Evolutionary conservation across 2,888 invertebrate species (phyloP).

Genomic region (Acanthosoma haemorrhoidale): DNA sequence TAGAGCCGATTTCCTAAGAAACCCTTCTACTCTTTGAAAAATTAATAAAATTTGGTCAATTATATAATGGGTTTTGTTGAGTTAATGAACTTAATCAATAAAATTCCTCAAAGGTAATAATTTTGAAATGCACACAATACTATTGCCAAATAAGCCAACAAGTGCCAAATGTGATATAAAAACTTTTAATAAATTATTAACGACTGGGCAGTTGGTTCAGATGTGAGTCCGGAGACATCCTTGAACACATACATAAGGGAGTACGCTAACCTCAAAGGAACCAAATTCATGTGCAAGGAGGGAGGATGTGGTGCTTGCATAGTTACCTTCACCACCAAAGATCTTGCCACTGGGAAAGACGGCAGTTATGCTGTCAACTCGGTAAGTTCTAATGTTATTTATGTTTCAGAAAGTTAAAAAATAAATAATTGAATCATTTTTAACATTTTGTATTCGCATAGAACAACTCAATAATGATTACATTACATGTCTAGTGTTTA

Average conservation of each 20-base stretch:
- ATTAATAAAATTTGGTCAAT: neutral
- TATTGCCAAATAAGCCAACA: neutral
- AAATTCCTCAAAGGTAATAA: no score
- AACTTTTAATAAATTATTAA: no score
- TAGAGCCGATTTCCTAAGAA: no score
- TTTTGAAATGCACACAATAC: neutral
- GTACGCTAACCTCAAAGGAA: conserved; percentile 57
- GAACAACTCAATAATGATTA: no score
- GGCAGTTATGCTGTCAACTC: conserved; percentile 33
- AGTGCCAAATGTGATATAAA: no score
- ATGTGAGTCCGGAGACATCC: conserved; percentile 50
- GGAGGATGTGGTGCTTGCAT: conserved; percentile 67
- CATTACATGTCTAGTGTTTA: conserved; percentile 54
- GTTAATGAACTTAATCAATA: neutral
- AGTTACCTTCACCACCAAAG: conserved; percentile 44
- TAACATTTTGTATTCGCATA: no score
- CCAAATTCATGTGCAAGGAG: conserved; percentile 65
- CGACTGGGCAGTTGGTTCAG: neutral
- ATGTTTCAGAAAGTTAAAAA: neutral
- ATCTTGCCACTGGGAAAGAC: conserved; percentile 27
- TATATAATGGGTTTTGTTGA: neutral
- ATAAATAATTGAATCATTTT: no score
- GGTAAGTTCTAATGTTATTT: conserved; percentile 35
- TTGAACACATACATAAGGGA: conserved; percentile 60
- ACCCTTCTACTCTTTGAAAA: no score